Evolutionary conservation across 2,888 invertebrate genomes (phyloP).

Genomic region (Aspidapion aeneum): DNA sequence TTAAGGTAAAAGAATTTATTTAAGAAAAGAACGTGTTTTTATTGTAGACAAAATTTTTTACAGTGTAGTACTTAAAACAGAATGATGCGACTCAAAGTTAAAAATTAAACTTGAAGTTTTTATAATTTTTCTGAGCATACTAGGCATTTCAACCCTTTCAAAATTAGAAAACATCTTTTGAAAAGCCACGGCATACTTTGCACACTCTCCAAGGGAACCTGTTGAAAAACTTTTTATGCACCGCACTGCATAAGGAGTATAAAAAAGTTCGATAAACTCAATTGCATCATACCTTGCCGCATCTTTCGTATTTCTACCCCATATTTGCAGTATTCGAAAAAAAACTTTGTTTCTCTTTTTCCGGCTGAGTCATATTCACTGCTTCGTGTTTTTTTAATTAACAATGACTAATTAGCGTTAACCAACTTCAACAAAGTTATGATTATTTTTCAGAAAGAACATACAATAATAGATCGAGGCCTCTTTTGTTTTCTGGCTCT

Average conservation of each 20-base stretch:
- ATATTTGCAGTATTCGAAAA: not conserved
- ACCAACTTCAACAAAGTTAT: slow-evolving; percentile 36
- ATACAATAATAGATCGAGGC: slow-evolving; percentile 32
- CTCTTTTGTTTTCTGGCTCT: slow-evolving; percentile 30
- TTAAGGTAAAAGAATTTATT: too few species aligned
- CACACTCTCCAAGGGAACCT: too few species aligned
- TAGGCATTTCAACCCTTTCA: too few species aligned
- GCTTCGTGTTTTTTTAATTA: slow-evolving; percentile 36
- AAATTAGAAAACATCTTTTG: too few species aligned
- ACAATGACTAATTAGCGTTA: slow-evolving; percentile 41
- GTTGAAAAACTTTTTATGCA: not conserved
- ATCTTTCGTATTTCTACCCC: not conserved
- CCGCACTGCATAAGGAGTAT: not conserved
- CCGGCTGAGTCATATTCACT: slow-evolving; percentile 16
- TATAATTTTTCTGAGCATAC: too few species aligned
- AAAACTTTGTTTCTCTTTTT: not conserved
- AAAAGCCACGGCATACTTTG: too few species aligned
- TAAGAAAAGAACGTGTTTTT: too few species aligned
- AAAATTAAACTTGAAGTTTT: too few species aligned
- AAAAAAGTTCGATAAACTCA: not conserved
- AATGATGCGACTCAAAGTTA: too few species aligned
- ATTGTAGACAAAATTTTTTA: too few species aligned
- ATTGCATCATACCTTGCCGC: not conserved
- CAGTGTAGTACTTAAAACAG: too few species aligned
- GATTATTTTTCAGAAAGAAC: slow-evolving; percentile 32